These are phyloP conservation scores for Eupithecia inturbata DNA, from an alignment of 2,888 invertebrate genomes.

Conservation along the genomic window DNA sequence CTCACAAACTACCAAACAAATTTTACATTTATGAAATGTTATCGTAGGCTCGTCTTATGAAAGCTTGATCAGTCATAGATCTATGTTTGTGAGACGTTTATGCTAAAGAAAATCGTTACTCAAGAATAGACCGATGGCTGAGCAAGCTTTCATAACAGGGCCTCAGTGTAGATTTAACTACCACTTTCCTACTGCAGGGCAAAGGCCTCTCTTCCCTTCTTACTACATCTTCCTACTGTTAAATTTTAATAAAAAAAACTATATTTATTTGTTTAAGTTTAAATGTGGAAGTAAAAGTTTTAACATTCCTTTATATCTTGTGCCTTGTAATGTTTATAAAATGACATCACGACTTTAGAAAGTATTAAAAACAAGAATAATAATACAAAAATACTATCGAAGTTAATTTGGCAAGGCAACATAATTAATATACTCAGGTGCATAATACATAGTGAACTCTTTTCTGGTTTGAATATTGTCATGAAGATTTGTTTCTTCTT, in stretches of 20 bases:
- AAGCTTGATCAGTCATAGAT: too few species aligned
- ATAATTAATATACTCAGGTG: not conserved
- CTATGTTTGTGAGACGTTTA: too few species aligned
- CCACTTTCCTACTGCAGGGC: not conserved
- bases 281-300: not conserved
- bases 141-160: too few species aligned
- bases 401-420: not conserved
- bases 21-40: not conserved
- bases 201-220: too few species aligned
- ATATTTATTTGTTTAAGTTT: not conserved
- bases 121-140: too few species aligned
- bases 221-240: too few species aligned
- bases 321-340: not conserved
- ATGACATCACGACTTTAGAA: not conserved
- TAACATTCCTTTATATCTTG: not conserved
- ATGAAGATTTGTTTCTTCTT: not conserved
- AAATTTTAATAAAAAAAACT: too few species aligned
- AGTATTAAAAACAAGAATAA: not conserved
- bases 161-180: not conserved
- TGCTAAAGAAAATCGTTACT: too few species aligned
- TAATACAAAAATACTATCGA: not conserved
- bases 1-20: not conserved
- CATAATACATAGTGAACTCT: not conserved
- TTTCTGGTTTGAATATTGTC: not conserved
- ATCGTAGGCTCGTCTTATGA: too few species aligned